Percentiles rank a stretch among this genome's conserved stretches.
Evolutionary conservation across 2,888 invertebrate genomes (phyloP).

Genomic region (Drosophila monieri): DNA sequence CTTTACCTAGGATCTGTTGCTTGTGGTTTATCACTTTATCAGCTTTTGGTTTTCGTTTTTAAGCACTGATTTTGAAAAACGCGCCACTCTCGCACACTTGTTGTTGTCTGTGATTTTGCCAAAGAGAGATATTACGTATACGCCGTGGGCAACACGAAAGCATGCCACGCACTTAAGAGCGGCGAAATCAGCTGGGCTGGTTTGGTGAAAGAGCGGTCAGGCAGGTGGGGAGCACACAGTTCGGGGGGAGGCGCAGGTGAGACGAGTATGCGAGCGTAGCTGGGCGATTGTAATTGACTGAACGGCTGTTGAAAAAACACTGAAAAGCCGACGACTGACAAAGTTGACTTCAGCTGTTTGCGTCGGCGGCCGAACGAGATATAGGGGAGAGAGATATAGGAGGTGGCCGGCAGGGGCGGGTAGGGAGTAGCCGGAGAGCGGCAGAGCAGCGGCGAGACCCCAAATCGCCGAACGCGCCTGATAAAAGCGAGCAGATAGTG

Average conservation of each 20-base stretch:
- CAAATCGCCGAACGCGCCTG: constrained; percentile 18
- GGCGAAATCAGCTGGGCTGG: constrained; percentile 30
- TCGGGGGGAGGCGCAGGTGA: neutral
- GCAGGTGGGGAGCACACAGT: neutral
- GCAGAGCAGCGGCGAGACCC: constrained; percentile 9
- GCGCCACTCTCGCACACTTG: constrained; percentile 40
- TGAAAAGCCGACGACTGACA: constrained; percentile 46
- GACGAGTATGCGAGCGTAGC: constrained; percentile 20
- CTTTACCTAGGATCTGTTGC: constrained; percentile 16
- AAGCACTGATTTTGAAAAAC: constrained; percentile 22
- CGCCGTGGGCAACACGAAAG: constrained; percentile 24
- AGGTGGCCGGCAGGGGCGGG: neutral
- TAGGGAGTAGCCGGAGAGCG: neutral
- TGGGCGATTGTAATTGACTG: constrained; percentile 45
- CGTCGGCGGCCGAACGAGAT: constrained; percentile 8
- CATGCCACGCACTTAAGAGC: constrained; percentile 37
- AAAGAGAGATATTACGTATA: constrained; percentile 33
- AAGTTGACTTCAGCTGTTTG: constrained; percentile 43
- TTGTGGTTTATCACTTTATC: neutral
- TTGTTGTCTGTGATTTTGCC: constrained; percentile 3
- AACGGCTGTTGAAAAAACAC: constrained; percentile 68
- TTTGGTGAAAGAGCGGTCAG: neutral
- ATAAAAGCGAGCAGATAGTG: constrained; percentile 36
- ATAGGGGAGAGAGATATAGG: neutral
- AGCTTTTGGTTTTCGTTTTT: constrained; percentile 13